These are phyloP conservation scores for Crematogaster levior DNA, from an alignment of 2,888 invertebrate species.

Conservation along the genomic window DNA sequence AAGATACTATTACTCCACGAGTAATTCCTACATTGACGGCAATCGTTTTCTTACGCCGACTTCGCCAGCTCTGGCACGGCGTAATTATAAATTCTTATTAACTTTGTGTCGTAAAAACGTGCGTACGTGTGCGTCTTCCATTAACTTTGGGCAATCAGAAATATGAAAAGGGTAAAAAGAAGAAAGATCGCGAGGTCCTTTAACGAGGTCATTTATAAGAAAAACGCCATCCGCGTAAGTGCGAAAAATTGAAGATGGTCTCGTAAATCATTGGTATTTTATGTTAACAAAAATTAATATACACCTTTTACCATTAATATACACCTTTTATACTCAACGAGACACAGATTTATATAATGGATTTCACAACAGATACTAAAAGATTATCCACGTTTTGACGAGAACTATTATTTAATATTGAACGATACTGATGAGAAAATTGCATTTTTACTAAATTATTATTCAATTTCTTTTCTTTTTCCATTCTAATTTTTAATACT, in stretches of 20 bases:
- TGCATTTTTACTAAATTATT: background rate
- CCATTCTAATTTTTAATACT: background rate
- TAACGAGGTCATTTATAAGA: slow-evolving; percentile 48
- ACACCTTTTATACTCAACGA: background rate
- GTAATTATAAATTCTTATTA: slow-evolving; percentile 54
- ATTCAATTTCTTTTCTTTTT: background rate
- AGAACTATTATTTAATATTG: slow-evolving; percentile 1
- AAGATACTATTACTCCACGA: slow-evolving; percentile 18
- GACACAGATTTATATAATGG: slow-evolving; percentile 14
- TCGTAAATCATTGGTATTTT: slow-evolving; percentile 33
- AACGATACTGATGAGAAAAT: no score
- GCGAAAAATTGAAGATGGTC: slow-evolving; percentile 38
- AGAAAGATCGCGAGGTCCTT: background rate
- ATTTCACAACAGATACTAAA: background rate
- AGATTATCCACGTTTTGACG: background rate
- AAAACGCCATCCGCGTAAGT: slow-evolving; percentile 29
- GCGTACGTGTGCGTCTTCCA: slow-evolving; percentile 34
- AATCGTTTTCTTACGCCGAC: slow-evolving; percentile 37
- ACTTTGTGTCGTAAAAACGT: slow-evolving; percentile 33
- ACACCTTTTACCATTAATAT: no score
- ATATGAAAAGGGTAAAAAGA: slow-evolving; percentile 5
- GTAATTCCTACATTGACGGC: slow-evolving; percentile 21
- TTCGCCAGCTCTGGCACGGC: slow-evolving; percentile 10
- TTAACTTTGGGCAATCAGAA: slow-evolving; percentile 43
- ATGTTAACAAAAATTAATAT: slow-evolving; percentile 24